Conservation (phyloP, 2,113 vertebrate species). For the Malurus cyaneus region DNA sequence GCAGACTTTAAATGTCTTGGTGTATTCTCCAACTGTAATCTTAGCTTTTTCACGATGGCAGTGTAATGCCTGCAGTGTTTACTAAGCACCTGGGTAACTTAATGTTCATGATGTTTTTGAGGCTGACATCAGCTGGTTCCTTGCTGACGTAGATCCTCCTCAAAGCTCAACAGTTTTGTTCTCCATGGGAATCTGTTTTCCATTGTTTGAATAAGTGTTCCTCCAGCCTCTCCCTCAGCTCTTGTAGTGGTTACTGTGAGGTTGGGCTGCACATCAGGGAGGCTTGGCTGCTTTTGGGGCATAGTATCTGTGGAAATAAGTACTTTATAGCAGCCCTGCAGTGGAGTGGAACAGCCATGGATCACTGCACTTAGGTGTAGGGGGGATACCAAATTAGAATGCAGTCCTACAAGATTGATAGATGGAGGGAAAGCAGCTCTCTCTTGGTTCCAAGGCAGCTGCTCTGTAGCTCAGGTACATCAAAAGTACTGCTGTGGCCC, state of each 20-base stretch:
- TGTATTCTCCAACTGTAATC: not conserved
- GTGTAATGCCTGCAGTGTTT: not conserved
- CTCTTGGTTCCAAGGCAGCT: not conserved
- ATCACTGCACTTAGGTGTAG: not conserved
- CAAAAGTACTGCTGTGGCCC: fast-evolving
- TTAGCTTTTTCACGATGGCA: not conserved
- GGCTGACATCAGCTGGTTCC: not conserved
- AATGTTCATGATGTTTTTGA: not conserved
- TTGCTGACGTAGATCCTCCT: not conserved
- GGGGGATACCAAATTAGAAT: fast-evolving
- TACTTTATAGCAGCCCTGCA: not conserved
- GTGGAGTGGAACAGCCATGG: not conserved
- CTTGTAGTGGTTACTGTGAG: not conserved
- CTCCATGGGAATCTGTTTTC: not conserved
- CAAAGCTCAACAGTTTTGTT: not conserved
- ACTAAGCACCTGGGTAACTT: not conserved
- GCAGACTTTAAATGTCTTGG: not conserved
- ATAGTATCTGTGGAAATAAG: not conserved
- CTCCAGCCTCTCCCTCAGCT: not conserved
- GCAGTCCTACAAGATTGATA: not conserved
- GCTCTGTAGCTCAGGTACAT: not conserved
- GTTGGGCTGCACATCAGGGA: not conserved
- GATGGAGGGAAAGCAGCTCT: not conserved
- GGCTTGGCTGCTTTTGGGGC: not conserved
- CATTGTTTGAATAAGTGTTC: not conserved